A percentile compares a stretch with the other conserved stretches of the same genome.
Evolutionary conservation across 2,113 vertebrate genomes (phyloP).

Genomic region (Enhydra lutris): DNA sequence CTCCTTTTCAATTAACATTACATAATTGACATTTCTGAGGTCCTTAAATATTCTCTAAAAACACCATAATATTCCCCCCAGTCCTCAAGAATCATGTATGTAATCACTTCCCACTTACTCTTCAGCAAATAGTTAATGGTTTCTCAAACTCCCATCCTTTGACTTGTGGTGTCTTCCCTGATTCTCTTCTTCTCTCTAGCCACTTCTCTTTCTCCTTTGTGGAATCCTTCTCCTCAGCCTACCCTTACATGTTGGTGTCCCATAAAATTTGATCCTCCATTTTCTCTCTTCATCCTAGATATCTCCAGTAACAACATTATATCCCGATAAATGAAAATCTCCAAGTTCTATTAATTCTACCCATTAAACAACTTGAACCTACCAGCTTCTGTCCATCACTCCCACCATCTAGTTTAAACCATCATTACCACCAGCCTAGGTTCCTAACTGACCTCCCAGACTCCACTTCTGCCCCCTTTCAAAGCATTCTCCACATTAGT

Average conservation of each 20-base stretch:
- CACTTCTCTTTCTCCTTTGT: neutral
- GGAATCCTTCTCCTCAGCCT: neutral
- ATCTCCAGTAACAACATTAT: neutral
- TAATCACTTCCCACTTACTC: neutral
- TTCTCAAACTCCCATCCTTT: neutral
- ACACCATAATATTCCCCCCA: neutral
- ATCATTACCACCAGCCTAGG: neutral
- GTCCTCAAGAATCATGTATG: neutral
- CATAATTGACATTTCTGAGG: neutral
- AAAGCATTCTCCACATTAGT: neutral
- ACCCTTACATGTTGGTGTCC: neutral
- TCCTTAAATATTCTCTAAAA: slow-evolving; percentile 8
- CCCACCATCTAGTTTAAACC: neutral
- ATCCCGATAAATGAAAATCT: neutral
- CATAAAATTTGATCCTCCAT: neutral
- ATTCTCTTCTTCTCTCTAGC: neutral
- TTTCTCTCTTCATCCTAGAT: neutral
- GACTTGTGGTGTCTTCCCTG: neutral
- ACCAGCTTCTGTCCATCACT: neutral
- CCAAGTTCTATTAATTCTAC: neutral
- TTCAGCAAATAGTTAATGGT: neutral
- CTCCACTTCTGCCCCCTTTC: neutral
- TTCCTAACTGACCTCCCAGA: neutral
- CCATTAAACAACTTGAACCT: neutral
- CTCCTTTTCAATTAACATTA: neutral